Base-by-base conservation (phyloP, 2,888 invertebrate genomes). In the Andrena hattorfiana region DNA sequence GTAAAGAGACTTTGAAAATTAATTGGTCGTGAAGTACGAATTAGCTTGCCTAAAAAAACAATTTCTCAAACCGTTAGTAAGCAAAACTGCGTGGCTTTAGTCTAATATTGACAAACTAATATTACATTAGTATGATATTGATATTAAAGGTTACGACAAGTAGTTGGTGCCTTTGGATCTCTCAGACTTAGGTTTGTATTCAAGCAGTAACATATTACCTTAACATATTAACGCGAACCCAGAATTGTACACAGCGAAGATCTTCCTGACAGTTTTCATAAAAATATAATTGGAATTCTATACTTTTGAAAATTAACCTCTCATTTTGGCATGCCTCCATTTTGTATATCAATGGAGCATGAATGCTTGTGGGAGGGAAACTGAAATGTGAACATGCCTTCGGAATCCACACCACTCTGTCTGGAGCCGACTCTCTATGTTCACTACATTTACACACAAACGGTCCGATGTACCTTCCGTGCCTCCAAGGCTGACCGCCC, bases 401-500 rank as follows among this genome's bases (percentile, higher is more conserved):
- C 96, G 97, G 97, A 96, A 96, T 96, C 95, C 96, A 96, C 96
- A 96, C 96, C 86, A 91, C 89, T 90, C 89, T 95, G 96, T 96
- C 96, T 97, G 96, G 96, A 96, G 96, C 95, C 96, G 96, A 96
- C 96, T 96, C 97, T 97, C 96, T 95, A 95, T 95, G 95, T 95
- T 95, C 95, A 95, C 95, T 80, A 96, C 96, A 96, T 69, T 35
- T n/a, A n/a, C 35, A 67, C n/a, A 30, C 1, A 30, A 23, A 48
- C 13, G 13, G 42, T 10, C 13, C 42, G 54, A 23, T 8, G 13
- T 68, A 32, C 10, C 2, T 20, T 10, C 2, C 16, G 8, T 26
- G 0, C 20, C 4, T 10, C 35, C 13, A 26, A 51, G 49, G 6
- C n/a, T 0, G 7, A 1, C 0, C 28, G 0, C 13, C 51, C 23